phyloP scores from a whole-genome alignment of 2,888 invertebrate species.

The Argyresthia albistria region DNA sequence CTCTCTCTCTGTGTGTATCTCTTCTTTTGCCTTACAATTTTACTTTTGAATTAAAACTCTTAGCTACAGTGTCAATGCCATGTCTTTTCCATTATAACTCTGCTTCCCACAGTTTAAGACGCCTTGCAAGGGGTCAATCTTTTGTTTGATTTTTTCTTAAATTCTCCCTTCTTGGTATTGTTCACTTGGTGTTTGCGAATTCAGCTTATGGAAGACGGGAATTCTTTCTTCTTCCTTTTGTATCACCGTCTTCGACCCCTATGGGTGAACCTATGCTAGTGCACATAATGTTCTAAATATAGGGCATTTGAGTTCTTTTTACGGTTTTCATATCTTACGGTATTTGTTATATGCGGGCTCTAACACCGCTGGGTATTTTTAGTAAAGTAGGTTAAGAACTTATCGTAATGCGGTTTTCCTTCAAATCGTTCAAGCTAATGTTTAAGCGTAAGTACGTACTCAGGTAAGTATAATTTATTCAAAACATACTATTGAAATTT shows the following conservation, averaged over 20 bases:
- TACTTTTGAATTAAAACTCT: too few relatives aligned
- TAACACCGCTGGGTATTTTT: background rate
- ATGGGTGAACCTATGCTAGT: background rate
- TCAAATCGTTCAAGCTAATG: too few relatives aligned
- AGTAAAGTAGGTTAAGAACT: background rate
- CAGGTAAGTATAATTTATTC: too few relatives aligned
- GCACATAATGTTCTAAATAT: background rate
- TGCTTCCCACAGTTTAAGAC: conserved; percentile 27
- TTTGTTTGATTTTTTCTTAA: conserved; percentile 38
- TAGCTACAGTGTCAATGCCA: background rate
- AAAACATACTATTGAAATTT: too few relatives aligned
- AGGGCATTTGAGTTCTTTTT: background rate
- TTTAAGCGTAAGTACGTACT: too few relatives aligned
- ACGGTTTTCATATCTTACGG: background rate
- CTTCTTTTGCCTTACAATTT: too few relatives aligned
- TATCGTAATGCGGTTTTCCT: too few relatives aligned
- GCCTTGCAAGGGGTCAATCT: conserved; percentile 34
- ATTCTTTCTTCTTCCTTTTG: background rate
- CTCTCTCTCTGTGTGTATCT: too few relatives aligned
- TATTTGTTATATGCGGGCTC: background rate
- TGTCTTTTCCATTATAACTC: conserved; percentile 13
- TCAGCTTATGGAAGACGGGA: background rate
- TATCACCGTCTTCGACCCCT: background rate
- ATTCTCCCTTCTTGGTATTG: conserved; percentile 35
- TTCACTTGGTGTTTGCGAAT: conserved; percentile 35